Base-by-base conservation (phyloP, 2,888 invertebrate species). In the Stenchaetothrips biformis region DNA sequence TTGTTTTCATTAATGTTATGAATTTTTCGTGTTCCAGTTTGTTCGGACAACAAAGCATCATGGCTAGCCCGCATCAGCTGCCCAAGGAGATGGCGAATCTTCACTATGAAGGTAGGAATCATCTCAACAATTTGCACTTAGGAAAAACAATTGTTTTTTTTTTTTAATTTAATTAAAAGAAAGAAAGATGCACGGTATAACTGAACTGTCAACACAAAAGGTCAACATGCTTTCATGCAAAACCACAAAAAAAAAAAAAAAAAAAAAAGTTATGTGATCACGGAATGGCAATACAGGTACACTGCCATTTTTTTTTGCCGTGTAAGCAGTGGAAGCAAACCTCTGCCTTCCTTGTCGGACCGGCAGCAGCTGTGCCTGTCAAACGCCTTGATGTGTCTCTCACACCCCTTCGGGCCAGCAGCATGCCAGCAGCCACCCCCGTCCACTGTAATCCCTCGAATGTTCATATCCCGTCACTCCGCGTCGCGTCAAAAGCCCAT, bases 61-160 rank as follows among this genome's bases (percentile, higher is more conserved):
- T 74, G 67, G 67, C 67, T 11, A 74, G 67, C 25, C 67, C 67
- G 9, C 67, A 74, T 7, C 67, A 74, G 67, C 25, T 74, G 25
- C 25, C 67, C 25, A 74, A 74, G 67, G 67, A 74, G 67, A 11
- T 21, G 4, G 67, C 67, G 11, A 74, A 25, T 25, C 67, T 74
- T 21, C 67, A 74, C 25, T 74, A 21, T 74, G 67, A 74, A 74
- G 67, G 67, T 74, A 74, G 67, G 67, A 11, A 74, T 21, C 67
- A 74, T 37, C 37, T 37, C 37, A 2, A 37, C 37, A 37, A 4
- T 37, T 37, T 37, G 37, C 37, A 37, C 37, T 37, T 2, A 37
- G 4, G 4, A 37, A 1, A 37, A 37, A 37, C 37, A 37, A 37
- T 37, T 37, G 1, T 37, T 37, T 37, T 37, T 2, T 37, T 37